Conservation (phyloP, 2,113 vertebrate genomes). For the Mugil cephalus region DNA sequence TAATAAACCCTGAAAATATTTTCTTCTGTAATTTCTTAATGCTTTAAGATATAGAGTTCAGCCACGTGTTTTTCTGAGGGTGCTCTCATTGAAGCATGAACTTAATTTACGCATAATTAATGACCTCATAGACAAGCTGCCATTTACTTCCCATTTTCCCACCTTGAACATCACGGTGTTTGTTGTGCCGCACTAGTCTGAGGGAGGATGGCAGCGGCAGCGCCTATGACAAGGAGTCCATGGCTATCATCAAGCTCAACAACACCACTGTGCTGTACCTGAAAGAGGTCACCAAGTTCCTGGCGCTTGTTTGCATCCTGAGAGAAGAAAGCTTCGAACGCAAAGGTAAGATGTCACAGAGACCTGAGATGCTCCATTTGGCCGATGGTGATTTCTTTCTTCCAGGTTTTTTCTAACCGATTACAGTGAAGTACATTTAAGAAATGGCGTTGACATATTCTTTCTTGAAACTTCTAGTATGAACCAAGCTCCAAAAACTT, state of each 20-base stretch:
- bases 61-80: slow-evolving; percentile 8
- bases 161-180: neutral
- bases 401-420: no score
- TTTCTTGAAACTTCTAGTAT: no score
- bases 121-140: slow-evolving; percentile 24
- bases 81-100: slow-evolving; percentile 16
- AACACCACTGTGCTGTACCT: slow-evolving; percentile 99
- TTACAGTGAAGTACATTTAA: no score
- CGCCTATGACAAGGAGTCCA: slow-evolving; percentile 98
- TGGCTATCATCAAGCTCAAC: slow-evolving; percentile 99
- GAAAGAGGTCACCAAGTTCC: slow-evolving; percentile 99
- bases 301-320: slow-evolving; percentile 98
- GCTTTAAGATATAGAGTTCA: slow-evolving; percentile 1
- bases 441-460: no score
- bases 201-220: slow-evolving; percentile 98
- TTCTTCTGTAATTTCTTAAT: slow-evolving; percentile 17
- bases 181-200: slow-evolving; percentile 82
- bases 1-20: neutral
- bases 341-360: slow-evolving; percentile 88
- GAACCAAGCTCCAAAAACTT: no score
- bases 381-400: no score
- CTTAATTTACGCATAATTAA: slow-evolving; percentile 41
- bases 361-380: neutral
- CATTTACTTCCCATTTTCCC: neutral
- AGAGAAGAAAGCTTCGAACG: slow-evolving; percentile 99